Evolutionary conservation across 1,140 invertebrate species (phyloP), one percentile per base, ranked within the genome.

Genomic region (Drosophila arawakana): DNA sequence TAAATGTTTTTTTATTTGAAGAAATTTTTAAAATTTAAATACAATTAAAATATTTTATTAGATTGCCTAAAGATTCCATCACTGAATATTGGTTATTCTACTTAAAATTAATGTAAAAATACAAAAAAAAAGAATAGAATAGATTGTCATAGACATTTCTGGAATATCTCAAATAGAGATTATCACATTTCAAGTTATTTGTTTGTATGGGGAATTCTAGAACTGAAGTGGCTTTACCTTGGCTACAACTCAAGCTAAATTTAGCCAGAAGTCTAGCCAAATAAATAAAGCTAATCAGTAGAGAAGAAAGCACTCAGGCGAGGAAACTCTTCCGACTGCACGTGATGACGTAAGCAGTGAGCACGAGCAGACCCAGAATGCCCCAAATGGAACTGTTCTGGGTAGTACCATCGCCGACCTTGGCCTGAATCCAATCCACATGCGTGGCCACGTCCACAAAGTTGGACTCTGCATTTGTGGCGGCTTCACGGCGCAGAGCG

Each of bases 311-410:
- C 0, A 25, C 44, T 46, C n/a, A 76, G 11, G 3, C 1, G 3
- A 59, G 35, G 5, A 81, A 55, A 46, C 63, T 72, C 77, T 88
- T 88, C 30, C 61, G 59, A 30, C 85, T 84, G 10, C 82, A 78
- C 8, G 63, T 80, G 1, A 85, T 41, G 2, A 91, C 86, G n/a
- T 91, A 86, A 2, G 43, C 57, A 0, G 91, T 91, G 13, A 92
- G 90, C 1, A 72, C 57, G 7, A 91, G 18, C n/a, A 92, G 72
- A 0, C 74, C 78, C 6, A 92, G 25, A 0, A 78, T 76, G 46
- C 90, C 91, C 88, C 88, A 92, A 2, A 91, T 18, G 7, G 84
- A 77, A 47, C 91, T 91, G 30, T 92, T 91, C 34, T 86, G 80
- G 49, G 91, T 83, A 35, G 55, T 35, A 3, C 90, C 91, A 34